These are phyloP conservation scores for Galeruca laticollis DNA, from an alignment of 2,888 invertebrate genomes.

Conservation along the genomic window DNA sequence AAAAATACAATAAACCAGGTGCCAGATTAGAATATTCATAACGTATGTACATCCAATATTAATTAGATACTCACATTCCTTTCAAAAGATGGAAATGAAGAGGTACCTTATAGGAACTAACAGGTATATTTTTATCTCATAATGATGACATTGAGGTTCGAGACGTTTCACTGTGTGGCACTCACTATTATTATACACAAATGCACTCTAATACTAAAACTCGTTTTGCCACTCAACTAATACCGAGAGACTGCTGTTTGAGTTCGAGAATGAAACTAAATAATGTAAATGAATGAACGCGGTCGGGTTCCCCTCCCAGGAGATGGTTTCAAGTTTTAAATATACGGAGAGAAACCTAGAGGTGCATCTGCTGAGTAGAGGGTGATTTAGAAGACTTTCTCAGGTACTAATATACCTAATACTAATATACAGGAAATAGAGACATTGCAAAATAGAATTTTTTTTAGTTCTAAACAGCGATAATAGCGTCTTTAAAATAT, in stretches of 20 bases:
- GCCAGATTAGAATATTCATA: constrained; percentile 13
- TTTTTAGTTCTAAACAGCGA: too few species aligned
- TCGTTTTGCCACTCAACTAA: constrained; percentile 25
- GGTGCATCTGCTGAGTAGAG: background rate
- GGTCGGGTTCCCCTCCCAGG: constrained; percentile 12
- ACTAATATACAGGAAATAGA: too few species aligned
- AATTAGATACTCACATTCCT: constrained; percentile 14
- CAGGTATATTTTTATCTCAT: background rate
- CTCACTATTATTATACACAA: background rate
- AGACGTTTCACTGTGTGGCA: background rate
- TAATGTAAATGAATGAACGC: constrained; percentile 20
- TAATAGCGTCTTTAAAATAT: too few species aligned
- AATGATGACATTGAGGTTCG: background rate
- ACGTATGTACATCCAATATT: constrained; percentile 3
- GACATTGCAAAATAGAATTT: too few species aligned
- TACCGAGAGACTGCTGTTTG: background rate
- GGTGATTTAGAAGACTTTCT: constrained; percentile 1
- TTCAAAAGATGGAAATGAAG: constrained; percentile 8
- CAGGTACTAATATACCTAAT: too few species aligned
- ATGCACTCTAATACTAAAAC: background rate
- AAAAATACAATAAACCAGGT: constrained; percentile 13
- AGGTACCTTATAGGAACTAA: constrained; percentile 15
- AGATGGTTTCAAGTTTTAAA: background rate
- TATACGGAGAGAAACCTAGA: constrained; percentile 8
- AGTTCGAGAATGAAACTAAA: constrained; percentile 22